A percentile compares a stretch with the other conserved stretches of the same genome.
phyloP scores from a whole-genome alignment of 2,888 invertebrate genomes.

The Thera obeliscata region DNA sequence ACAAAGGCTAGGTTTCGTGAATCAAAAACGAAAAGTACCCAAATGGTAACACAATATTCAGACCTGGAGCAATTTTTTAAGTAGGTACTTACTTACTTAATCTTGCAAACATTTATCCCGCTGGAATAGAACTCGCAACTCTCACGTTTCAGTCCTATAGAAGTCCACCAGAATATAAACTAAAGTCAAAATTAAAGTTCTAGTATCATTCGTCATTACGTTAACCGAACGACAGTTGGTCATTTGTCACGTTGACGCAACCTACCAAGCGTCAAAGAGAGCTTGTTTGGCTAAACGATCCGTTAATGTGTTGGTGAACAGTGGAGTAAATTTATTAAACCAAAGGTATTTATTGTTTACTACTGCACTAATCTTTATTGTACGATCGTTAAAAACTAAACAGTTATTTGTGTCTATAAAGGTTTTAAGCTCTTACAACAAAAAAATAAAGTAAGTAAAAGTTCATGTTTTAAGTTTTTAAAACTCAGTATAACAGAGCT shows the following conservation, averaged over 20 bases:
- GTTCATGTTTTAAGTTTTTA: not conserved
- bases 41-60: too few relatives aligned
- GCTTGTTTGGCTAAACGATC: constrained; percentile 3
- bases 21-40: too few relatives aligned
- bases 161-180: not conserved
- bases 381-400: constrained; percentile 10
- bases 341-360: constrained; percentile 34
- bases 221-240: not conserved
- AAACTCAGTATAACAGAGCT: not conserved
- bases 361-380: constrained; percentile 10
- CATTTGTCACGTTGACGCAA: constrained; percentile 1
- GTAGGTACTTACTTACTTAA: too few relatives aligned
- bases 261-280: not conserved
- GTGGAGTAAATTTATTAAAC: not conserved
- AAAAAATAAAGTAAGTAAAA: not conserved
- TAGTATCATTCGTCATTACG: not conserved
- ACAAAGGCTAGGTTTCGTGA: too few relatives aligned
- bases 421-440: not conserved
- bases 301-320: constrained; percentile 11
- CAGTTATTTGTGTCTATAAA: constrained; percentile 11
- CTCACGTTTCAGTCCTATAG: too few relatives aligned
- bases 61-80: too few relatives aligned
- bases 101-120: too few relatives aligned
- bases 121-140: too few relatives aligned
- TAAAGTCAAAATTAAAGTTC: not conserved